Percentiles rank a stretch among this genome's conserved stretches.
phyloP scores from a whole-genome alignment of 2,888 invertebrate species.

The Gibbula magus region DNA sequence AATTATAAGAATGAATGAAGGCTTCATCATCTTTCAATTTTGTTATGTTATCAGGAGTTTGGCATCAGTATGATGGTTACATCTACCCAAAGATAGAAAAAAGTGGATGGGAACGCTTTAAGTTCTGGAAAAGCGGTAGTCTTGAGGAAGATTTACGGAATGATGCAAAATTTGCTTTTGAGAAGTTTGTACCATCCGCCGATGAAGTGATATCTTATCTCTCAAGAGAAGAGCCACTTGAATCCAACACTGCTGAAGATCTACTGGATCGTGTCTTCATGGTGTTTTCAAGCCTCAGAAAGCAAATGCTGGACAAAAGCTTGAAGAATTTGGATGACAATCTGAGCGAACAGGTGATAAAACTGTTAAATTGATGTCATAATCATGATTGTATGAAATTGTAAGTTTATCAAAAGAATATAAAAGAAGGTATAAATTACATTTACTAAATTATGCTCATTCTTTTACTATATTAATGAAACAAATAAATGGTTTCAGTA shows the following conservation, averaged over 20 bases:
- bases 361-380: background rate
- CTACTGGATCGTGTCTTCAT: background rate
- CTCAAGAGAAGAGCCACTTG: background rate
- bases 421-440: no score
- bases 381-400: no score
- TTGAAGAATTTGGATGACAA: background rate
- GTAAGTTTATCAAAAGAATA: no score
- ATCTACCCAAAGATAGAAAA: conserved; percentile 15
- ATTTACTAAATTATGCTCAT: no score
- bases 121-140: background rate
- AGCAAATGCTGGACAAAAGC: conserved; percentile 16
- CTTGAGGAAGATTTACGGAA: background rate
- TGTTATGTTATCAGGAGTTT: background rate
- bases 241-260: conserved; percentile 5
- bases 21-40: no score
- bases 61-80: conserved; percentile 30
- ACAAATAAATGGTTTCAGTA: no score
- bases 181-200: conserved; percentile 11
- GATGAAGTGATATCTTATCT: background rate
- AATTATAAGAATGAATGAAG: no score
- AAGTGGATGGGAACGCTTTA: background rate
- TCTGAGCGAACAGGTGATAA: background rate
- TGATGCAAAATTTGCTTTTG: background rate
- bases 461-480: no score
- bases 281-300: conserved; percentile 21